Percentiles rank a stretch among this genome's conserved stretches.
Conservation (phyloP, 2,113 vertebrate genomes). For the Isurus oxyrinchus region DNA sequence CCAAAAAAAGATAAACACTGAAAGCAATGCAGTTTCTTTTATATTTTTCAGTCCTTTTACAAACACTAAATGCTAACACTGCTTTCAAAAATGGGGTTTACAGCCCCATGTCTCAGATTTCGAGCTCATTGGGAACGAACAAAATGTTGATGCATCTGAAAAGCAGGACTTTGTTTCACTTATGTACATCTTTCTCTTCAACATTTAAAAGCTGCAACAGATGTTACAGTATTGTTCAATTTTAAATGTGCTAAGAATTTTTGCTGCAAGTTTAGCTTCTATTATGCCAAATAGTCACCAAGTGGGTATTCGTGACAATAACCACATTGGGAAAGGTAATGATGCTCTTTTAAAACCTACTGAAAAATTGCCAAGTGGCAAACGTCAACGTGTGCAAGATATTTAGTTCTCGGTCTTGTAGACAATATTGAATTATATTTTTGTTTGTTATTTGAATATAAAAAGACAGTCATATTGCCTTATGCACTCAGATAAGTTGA, state of each 20-base stretch:
- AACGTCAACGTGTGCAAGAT: background rate
- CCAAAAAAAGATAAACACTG: background rate
- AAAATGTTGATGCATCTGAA: background rate
- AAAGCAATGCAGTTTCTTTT: background rate
- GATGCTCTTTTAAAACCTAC: background rate
- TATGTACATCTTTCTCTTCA: background rate
- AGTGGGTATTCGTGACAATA: background rate
- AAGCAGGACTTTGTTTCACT: background rate
- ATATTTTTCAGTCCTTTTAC: constrained; percentile 6
- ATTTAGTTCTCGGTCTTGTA: background rate
- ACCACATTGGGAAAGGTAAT: background rate
- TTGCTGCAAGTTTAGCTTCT: background rate
- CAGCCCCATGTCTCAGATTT: background rate
- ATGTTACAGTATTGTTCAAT: background rate
- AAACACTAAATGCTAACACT: background rate
- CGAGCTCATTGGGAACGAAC: background rate
- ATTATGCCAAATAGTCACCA: background rate
- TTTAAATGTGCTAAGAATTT: background rate
- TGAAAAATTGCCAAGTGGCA: background rate
- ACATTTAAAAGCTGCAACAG: background rate
- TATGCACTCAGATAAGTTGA: background rate
- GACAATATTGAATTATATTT: background rate
- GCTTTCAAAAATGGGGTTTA: background rate
- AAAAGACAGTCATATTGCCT: background rate
- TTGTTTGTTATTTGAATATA: background rate